These are phyloP conservation scores for Hylaeus volcanicus DNA, from an alignment of 1,140 invertebrate genomes.

Conservation along the genomic window DNA sequence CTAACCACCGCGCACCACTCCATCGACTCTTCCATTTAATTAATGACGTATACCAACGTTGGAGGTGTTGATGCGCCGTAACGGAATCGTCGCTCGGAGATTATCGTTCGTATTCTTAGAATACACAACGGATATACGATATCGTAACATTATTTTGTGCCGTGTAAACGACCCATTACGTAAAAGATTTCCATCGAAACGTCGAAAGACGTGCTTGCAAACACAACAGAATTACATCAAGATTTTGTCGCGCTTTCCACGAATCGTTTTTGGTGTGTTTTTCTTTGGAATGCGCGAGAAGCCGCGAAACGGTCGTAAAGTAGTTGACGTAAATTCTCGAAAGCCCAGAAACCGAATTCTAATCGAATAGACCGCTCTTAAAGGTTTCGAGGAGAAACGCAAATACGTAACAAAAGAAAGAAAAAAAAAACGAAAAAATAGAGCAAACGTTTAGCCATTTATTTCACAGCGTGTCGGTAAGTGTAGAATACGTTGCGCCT, in stretches of 20 bases:
- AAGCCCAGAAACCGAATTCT: too few relatives aligned
- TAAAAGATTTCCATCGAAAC: too few relatives aligned
- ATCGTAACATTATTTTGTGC: background rate
- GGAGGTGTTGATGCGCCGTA: constrained; percentile 57
- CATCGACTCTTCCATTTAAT: constrained; percentile 78
- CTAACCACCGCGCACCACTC: constrained; percentile 73
- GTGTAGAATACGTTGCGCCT: constrained; percentile 6
- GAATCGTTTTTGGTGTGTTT: too few relatives aligned
- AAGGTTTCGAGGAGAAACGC: too few relatives aligned
- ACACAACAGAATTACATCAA: background rate
- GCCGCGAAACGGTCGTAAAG: too few relatives aligned
- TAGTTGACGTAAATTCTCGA: too few relatives aligned
- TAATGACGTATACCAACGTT: constrained; percentile 71
- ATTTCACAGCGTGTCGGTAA: background rate
- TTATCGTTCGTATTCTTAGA: constrained; percentile 24
- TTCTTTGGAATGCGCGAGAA: too few relatives aligned
- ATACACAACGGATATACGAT: constrained; percentile 1
- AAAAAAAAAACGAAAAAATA: background rate
- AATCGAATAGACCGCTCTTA: too few relatives aligned
- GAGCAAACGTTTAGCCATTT: background rate
- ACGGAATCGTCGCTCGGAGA: constrained; percentile 45
- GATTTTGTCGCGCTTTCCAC: background rate
- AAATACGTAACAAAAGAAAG: background rate
- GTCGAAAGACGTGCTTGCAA: background rate
- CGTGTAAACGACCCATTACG: too few relatives aligned